Conservation (phyloP, 2,888 invertebrate species). For the Horisme vitalbata region DNA sequence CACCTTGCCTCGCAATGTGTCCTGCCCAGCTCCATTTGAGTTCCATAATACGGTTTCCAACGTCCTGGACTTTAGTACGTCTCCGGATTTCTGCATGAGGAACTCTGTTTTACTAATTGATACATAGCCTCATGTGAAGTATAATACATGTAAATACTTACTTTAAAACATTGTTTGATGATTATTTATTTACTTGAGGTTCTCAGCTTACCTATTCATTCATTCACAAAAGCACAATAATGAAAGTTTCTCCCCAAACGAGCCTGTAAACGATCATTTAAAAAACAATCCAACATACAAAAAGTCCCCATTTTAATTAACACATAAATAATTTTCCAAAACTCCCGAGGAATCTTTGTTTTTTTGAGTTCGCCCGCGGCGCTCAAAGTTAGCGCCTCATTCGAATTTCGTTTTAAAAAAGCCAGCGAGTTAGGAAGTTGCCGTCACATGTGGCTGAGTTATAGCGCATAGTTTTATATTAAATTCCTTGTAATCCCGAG, state of each 20-base stretch:
- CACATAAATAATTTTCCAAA: conserved; percentile 18
- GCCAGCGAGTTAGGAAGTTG: conserved; percentile 12
- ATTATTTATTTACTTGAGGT: too few relatives aligned
- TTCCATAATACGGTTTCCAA: too few relatives aligned
- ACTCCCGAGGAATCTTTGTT: conserved; percentile 9
- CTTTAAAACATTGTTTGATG: too few relatives aligned
- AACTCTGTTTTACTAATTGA: too few relatives aligned
- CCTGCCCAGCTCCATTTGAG: too few relatives aligned
- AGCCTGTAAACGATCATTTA: conserved; percentile 17
- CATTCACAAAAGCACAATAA: background rate
- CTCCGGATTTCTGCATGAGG: too few relatives aligned
- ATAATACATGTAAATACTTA: too few relatives aligned
- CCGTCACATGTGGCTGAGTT: conserved; percentile 22
- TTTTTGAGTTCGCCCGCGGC: conserved; percentile 9
- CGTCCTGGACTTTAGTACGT: too few relatives aligned
- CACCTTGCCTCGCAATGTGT: too few relatives aligned
- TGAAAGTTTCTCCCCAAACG: conserved; percentile 7
- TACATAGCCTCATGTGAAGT: too few relatives aligned
- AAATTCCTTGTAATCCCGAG: conserved; percentile 21
- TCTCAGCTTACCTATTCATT: too few relatives aligned
- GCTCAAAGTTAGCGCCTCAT: conserved; percentile 8
- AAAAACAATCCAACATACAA: conserved; percentile 25
- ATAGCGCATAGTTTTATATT: conserved; percentile 26
- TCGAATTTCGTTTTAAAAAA: conserved; percentile 18
- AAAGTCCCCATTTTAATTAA: conserved; percentile 25